Percentiles rank a stretch among this genome's conserved stretches.
Evolutionary conservation across 2,888 invertebrate species (phyloP).

Genomic region (Orthonychiurus folsomi): DNA sequence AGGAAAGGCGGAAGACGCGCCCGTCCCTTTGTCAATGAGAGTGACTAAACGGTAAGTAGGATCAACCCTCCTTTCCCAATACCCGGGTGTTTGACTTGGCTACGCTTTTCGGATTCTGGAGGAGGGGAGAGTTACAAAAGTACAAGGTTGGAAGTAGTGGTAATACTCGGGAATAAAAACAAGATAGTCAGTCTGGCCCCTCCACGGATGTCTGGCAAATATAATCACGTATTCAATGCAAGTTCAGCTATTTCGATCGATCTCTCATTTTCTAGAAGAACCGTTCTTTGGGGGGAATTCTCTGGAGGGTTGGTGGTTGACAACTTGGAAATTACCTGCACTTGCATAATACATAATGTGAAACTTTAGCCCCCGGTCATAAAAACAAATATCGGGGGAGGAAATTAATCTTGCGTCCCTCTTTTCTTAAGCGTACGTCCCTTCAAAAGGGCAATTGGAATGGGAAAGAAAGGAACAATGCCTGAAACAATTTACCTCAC

Average conservation of each 20-base stretch:
- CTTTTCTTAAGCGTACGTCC: no score
- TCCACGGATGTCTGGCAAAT: conserved; percentile 1
- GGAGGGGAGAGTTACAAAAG: not conserved
- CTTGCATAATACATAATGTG: no score
- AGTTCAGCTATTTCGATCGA: conserved; percentile 1
- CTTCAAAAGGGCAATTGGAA: no score
- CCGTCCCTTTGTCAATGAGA: not conserved
- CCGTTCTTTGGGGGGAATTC: not conserved
- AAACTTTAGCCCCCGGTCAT: no score
- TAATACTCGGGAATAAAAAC: no score
- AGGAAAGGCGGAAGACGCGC: no score
- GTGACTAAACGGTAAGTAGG: not conserved
- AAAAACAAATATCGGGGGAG: no score
- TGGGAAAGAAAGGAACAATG: no score
- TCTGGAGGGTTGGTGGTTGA: not conserved
- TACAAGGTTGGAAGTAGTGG: not conserved
- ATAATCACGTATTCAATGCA: conserved; percentile 1
- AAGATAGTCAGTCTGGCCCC: not conserved
- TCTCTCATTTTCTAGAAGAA: not conserved
- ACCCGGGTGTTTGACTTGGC: not conserved
- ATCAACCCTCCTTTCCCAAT: no score
- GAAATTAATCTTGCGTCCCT: no score
- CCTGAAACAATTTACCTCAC: no score
- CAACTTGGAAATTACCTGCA: not conserved
- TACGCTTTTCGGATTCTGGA: not conserved